These are phyloP conservation scores for Moxostoma hubbsi DNA, from an alignment of 2,797 vertebrate species.

Conservation along the genomic window DNA sequence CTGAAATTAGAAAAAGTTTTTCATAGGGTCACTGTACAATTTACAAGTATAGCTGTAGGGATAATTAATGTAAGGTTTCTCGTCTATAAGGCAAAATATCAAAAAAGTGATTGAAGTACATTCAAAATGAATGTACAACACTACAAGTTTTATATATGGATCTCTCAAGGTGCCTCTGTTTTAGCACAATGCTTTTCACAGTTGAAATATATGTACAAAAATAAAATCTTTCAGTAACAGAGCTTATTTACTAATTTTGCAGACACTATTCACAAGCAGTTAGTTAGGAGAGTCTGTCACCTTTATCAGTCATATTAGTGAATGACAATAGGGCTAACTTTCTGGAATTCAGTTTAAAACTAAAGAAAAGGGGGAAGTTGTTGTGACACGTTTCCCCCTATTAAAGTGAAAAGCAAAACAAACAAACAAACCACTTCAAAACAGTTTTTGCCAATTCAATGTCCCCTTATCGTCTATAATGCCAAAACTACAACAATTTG, in stretches of 20 bases:
- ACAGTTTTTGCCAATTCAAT: constrained; percentile 69
- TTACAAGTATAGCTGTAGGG: constrained; percentile 86
- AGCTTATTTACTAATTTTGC: constrained; percentile 84
- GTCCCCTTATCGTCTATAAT: constrained; percentile 72
- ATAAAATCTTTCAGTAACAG: constrained; percentile 93
- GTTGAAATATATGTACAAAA: constrained; percentile 98
- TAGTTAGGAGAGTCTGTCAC: constrained; percentile 85
- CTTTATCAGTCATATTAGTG: constrained; percentile 79
- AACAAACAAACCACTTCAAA: constrained; percentile 75
- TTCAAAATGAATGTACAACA: constrained; percentile 90
- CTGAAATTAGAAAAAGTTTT: constrained; percentile 95
- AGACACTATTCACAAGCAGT: constrained; percentile 86
- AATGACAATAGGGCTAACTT: constrained; percentile 66
- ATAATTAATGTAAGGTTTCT: constrained; percentile 84
- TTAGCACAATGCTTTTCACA: constrained; percentile 91
- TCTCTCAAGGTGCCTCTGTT: constrained; percentile 85
- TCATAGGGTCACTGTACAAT: constrained; percentile 97
- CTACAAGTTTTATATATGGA: constrained; percentile 69
- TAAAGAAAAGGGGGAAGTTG: constrained; percentile 17
- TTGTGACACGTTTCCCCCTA: constrained; percentile 2
- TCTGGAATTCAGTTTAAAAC: constrained; percentile 64
- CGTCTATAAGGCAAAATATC: constrained; percentile 84
- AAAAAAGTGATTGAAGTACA: constrained; percentile 90
- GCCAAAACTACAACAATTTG: constrained; percentile 66
- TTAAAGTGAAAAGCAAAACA: constrained; percentile 74